Evolutionary conservation across 2,888 invertebrate species (phyloP).

Genomic region (Dastarcus helophoroides): DNA sequence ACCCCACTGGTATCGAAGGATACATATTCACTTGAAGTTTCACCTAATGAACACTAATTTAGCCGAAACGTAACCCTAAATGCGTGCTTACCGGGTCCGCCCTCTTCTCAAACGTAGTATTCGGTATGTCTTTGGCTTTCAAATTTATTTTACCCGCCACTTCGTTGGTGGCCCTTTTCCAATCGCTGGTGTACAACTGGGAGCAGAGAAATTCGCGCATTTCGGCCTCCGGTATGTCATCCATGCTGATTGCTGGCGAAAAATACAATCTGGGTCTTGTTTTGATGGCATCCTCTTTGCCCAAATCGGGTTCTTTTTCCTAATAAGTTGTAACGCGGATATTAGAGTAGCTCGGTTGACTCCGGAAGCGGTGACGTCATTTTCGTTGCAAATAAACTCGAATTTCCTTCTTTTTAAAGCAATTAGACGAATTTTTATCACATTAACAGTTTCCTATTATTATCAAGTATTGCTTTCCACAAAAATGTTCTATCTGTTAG

Average conservation of each 20-base stretch:
- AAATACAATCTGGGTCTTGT: slow-evolving; percentile 30
- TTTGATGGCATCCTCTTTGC: slow-evolving; percentile 24
- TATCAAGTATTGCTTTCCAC: slow-evolving; percentile 14
- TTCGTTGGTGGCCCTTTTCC: slow-evolving; percentile 26
- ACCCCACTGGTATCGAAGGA: too few species aligned
- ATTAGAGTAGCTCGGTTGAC: too few species aligned
- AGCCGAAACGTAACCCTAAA: too few species aligned
- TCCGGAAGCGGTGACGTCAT: too few species aligned
- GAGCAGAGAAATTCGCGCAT: slow-evolving; percentile 28
- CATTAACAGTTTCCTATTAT: too few species aligned
- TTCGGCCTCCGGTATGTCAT: slow-evolving; percentile 32
- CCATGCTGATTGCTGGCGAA: slow-evolving; percentile 33
- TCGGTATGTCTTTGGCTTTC: slow-evolving; percentile 12
- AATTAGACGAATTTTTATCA: too few species aligned
- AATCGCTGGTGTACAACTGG: slow-evolving; percentile 32
- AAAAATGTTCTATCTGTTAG: slow-evolving; percentile 4
- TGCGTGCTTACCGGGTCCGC: slow-evolving; percentile 7
- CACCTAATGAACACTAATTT: too few species aligned
- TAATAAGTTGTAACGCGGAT: too few species aligned
- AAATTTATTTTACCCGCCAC: slow-evolving; percentile 18
- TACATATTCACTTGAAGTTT: too few species aligned
- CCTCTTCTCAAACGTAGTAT: slow-evolving; percentile 12
- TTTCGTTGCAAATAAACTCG: too few species aligned
- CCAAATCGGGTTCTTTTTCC: slow-evolving; percentile 3
- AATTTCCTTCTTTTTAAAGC: too few species aligned